Base-by-base conservation (phyloP, 2,888 invertebrate genomes). In the Aleiodes testaceus region DNA sequence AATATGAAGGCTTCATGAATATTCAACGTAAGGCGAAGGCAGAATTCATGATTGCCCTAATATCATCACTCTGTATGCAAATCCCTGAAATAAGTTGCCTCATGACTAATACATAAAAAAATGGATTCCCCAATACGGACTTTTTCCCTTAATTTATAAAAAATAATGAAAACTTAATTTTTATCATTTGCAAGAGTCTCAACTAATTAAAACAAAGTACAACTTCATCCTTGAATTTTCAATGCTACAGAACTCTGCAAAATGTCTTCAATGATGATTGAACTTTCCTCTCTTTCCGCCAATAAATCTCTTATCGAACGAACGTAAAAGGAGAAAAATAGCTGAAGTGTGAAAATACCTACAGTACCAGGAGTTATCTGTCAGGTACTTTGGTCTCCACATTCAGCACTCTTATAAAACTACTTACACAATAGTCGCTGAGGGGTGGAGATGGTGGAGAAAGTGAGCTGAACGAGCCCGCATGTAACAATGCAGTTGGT, bases 101-200 rank as follows among this genome's bases (percentile, higher is more conserved):
- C 76, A 76, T 79, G 79, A 78, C 72, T 76, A 75, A 74, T 69
- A 74, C 77, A 74, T 75, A 76, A 79, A 79, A 79, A 78, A 78
- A 74, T 66, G 26, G 42, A 59, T n/a, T 72, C 69, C 69, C 67
- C 69, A 72, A 70, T 70, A 74, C 20, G 45, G 45, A 16, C 9
- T 47, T 64, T 70, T 69, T 53, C 66, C 26, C 5, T 5, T 26
- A 70, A 68, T 74, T 66, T 66, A 66, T 70, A 72, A 69, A 42
- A 45, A 22, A 45, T 44, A 20, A 45, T 42, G 12, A 45, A 44
- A 74, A 69, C 26, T 45, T 65, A 75, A 71, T 74, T 75, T 75
- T 26, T 75, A 75, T 73, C 45, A 63, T 63, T 45, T 63, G 63
- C 36, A 36, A 36, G 9, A 36, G 9, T 36, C 36, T 36, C 36